phyloP scores from a whole-genome alignment of 1,140 invertebrate genomes.

The Leptinotarsa lineolata region DNA sequence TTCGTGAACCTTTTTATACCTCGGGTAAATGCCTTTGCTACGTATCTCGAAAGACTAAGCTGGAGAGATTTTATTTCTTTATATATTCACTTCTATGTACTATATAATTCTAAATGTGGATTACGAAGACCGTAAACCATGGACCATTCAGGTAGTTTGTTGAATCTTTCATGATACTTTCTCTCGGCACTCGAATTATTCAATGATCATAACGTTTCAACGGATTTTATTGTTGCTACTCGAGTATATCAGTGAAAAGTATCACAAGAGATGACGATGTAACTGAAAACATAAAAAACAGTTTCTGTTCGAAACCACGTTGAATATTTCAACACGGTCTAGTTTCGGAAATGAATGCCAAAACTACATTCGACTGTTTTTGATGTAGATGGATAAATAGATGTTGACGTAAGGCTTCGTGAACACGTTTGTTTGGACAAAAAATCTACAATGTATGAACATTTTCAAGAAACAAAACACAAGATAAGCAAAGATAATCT shows the following conservation, averaged over 20 bases:
- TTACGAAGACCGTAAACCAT: background rate
- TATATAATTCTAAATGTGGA: background rate
- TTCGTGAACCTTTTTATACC: background rate
- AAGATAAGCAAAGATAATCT: too few relatives aligned
- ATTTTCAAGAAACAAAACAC: too few relatives aligned
- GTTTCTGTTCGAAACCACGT: background rate
- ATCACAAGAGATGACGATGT: background rate
- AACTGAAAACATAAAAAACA: background rate
- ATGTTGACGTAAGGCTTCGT: too few relatives aligned
- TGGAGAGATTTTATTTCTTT: background rate
- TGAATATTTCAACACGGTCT: background rate
- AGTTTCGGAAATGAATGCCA: too few relatives aligned
- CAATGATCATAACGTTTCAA: background rate
- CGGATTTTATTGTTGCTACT: background rate
- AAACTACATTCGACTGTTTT: too few relatives aligned
- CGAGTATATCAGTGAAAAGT: background rate
- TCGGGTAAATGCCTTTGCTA: background rate
- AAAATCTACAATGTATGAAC: too few relatives aligned
- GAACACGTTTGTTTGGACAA: too few relatives aligned
- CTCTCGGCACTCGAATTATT: slow-evolving; percentile 1
- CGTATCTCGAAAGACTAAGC: background rate
- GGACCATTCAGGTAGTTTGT: slow-evolving; percentile 1
- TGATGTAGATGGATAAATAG: too few relatives aligned
- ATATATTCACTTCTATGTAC: background rate
- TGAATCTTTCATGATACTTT: background rate